phyloP scores from a whole-genome alignment of 2,888 invertebrate genomes.

The Microplitis deprimator region DNA sequence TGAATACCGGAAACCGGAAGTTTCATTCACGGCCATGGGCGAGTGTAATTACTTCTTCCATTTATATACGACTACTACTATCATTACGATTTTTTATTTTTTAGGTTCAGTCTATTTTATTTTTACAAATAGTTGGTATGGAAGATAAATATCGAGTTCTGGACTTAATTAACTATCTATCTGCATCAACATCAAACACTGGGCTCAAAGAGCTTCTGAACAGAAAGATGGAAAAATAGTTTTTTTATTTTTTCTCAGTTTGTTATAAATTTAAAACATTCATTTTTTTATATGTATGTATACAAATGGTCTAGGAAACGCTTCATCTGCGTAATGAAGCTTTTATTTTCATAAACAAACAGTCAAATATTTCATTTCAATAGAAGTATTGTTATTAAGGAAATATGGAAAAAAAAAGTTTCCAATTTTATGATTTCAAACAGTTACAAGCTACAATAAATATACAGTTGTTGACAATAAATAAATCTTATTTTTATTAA shows the following conservation, averaged over 20 bases:
- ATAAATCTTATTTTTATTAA: not conserved
- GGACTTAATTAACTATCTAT: not conserved
- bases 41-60: constrained; percentile 46
- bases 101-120: constrained; percentile 22
- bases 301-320: not conserved
- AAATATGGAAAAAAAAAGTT: not conserved
- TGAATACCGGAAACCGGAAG: constrained; percentile 58
- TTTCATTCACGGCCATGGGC: constrained; percentile 52
- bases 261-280: not conserved
- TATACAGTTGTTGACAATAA: not conserved
- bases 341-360: not conserved
- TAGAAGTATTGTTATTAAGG: not conserved
- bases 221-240: not conserved
- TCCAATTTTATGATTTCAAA: not conserved
- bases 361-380: not conserved
- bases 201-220: not conserved
- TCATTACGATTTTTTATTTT: constrained; percentile 21
- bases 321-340: not conserved
- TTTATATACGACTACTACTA: constrained; percentile 10
- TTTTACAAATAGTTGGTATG: not conserved
- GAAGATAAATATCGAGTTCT: not conserved
- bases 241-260: not conserved
- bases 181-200: not conserved
- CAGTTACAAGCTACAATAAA: not conserved
- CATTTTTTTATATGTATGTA: not conserved